Evolutionary conservation across 2,888 invertebrate genomes (phyloP), one percentile per base, ranked within the genome.

Genomic region (Anagyrus pseudococci): DNA sequence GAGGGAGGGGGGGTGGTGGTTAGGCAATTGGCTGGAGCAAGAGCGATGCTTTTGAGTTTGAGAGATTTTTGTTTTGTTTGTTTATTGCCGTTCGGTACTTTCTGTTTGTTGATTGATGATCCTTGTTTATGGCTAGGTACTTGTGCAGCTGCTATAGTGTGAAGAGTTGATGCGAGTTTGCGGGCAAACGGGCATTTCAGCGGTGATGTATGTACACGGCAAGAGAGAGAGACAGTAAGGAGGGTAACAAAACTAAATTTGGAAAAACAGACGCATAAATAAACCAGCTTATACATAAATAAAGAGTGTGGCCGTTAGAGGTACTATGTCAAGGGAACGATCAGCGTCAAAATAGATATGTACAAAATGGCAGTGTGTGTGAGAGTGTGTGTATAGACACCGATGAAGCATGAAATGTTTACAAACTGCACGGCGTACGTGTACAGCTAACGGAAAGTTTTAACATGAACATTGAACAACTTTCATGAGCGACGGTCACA

Each of bases 381-480:
- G 10, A 29, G 10, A 29, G 4, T 7, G 10, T 19, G 0, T 26
- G 8, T 23, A 26, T 40, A 23, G 23, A 20, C 13, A 23, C 17
- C 15, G 19, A 7, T 26, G 22, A 23, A 26, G 43, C 33, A 19
- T 29, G 41, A 43, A 57, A 53, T 37, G 53, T 49, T 48, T 43
- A 58, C 20, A 43, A 58, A 62, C 29, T 43, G 48, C 53, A 29
- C 10, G 29, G 29, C 10, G 10, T 29, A 29, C 29, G 10, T 7
- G 33, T 26, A 22, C 26, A 17, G 52, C 56, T 10, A 22, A 25
- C 43, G 1, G 19, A 17, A 63, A 63, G 50, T 44, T 59, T 59
- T 47, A 19, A 29, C 43, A 49, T 44, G 33, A 55, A 59, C 58
- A 56, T 41, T 59, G 26, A 47, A 25, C 20, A 33, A 22, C 10